Base-by-base conservation (phyloP, 2,113 vertebrate species). In the Sphaerodactylus townsendi region DNA sequence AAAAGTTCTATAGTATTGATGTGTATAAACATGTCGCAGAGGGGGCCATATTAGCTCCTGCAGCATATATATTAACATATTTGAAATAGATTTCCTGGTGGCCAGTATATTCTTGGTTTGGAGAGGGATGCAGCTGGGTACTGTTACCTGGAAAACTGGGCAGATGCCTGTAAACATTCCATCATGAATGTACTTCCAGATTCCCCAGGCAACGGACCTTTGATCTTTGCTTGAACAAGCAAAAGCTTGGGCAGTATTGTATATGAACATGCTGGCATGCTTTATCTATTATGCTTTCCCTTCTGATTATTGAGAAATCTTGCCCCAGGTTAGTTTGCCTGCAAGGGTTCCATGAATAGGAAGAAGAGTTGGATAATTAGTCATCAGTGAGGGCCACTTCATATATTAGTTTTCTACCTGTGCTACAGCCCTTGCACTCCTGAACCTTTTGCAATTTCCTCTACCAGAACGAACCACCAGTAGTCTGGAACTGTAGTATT, bases 371-470 rank as follows among this genome's bases (percentile, higher is more conserved):
- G 13, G 0, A 0, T 44, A 4, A 78, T 88, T 88, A 81, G n/a
- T n/a, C n/a, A 84, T 83, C 46, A 62, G 53, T 65, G 30, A 88
- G 59, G 86, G 25, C 37, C 39, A 44, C 5, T 71, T 72, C 21
- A 44, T 37, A 72, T 44, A 30, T 44, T 21, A 28, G 2, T 44
- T 72, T 28, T 41, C 17, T 44, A 11, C 23, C 69, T 5, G 19
- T 71, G 37, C 13, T 72, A 11, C 41, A 5, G 4, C 9, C n/a
- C 39, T 21, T 14, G 23, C 44, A 44, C 9, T 44, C 15, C 37
- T 28, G 19, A 19, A 39, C 19, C 10, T 72, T 10, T 44, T 44
- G 37, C 1, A 72, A n/a, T n/a, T n/a, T n/a, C n/a, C n/a, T n/a
- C n/a, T n/a, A n/a, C n/a, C n/a, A n/a, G n/a, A n/a, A n/a, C n/a